Evolutionary conservation across 2,888 invertebrate species (phyloP).

Genomic region (Cenopis cana): DNA sequence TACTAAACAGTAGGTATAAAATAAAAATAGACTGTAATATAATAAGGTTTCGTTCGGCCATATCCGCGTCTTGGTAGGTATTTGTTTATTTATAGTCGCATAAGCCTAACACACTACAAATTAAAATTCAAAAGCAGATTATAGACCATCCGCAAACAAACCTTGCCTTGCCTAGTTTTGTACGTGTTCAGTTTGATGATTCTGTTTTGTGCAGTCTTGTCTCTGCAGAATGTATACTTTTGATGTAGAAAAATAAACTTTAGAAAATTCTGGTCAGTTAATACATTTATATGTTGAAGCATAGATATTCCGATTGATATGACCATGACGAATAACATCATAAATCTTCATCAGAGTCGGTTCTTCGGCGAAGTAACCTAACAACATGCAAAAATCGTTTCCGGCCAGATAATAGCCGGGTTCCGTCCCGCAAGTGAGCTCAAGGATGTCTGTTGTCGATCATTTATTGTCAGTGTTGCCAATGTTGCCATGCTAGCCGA

Average conservation of each 20-base stretch:
- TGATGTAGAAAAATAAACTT: too few species aligned
- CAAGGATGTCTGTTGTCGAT: slow-evolving; percentile 22
- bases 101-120: background rate
- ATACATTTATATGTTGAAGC: too few species aligned
- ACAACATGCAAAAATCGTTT: slow-evolving; percentile 41
- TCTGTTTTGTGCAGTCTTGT: too few species aligned
- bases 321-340: slow-evolving; percentile 15
- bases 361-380: slow-evolving; percentile 55
- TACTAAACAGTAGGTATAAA: too few species aligned
- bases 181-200: too few species aligned
- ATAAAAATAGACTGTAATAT: background rate
- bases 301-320: slow-evolving; percentile 1
- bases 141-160: too few species aligned
- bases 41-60: background rate
- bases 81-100: background rate
- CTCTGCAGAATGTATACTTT: too few species aligned
- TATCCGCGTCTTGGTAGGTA: background rate
- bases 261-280: too few species aligned
- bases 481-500: slow-evolving; percentile 5
- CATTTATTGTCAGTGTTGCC: slow-evolving; percentile 10
- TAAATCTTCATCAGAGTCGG: slow-evolving; percentile 48
- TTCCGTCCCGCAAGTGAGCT: slow-evolving; percentile 27
- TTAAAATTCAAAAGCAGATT: background rate
- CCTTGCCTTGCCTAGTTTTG: too few species aligned
- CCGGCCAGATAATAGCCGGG: slow-evolving; percentile 20